A percentile compares a stretch with the other conserved stretches of the same genome.
Conservation (phyloP, 2,113 vertebrate genomes). For the Atlantisia rogersi region DNA sequence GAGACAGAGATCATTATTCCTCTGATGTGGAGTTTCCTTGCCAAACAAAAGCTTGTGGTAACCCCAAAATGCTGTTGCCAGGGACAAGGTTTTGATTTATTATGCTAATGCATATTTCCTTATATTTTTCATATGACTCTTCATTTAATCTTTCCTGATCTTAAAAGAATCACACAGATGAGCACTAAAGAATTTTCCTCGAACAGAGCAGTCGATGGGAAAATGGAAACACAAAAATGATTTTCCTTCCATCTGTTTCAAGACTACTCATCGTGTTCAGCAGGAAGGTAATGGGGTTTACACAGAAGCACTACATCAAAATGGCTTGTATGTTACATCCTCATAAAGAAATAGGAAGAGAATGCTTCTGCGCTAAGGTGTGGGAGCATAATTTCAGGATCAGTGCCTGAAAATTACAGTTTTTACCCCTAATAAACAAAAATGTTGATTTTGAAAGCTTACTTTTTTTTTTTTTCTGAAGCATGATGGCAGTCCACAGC, state of each 20-base stretch:
- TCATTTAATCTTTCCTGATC: background rate
- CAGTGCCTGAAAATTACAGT: background rate
- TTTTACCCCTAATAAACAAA: background rate
- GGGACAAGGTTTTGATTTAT: background rate
- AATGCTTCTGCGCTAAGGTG: background rate
- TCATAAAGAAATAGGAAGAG: background rate
- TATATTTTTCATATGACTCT: background rate
- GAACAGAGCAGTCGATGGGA: background rate
- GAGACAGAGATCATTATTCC: background rate
- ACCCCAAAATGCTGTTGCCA: background rate
- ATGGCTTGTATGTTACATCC: background rate
- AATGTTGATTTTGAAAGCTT: background rate
- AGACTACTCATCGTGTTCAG: background rate
- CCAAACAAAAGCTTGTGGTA: background rate
- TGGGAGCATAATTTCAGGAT: background rate
- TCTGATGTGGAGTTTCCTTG: background rate
- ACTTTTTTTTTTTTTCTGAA: background rate
- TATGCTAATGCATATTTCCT: background rate
- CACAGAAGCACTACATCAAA: background rate
- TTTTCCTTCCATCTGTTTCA: background rate
- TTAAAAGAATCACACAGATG: background rate
- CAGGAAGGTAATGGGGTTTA: background rate
- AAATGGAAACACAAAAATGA: background rate
- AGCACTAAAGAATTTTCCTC: background rate
- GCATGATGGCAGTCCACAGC: background rate